Evolutionary conservation across 1,140 invertebrate genomes (phyloP).

Genomic region (Rhagoletis pomonella): DNA sequence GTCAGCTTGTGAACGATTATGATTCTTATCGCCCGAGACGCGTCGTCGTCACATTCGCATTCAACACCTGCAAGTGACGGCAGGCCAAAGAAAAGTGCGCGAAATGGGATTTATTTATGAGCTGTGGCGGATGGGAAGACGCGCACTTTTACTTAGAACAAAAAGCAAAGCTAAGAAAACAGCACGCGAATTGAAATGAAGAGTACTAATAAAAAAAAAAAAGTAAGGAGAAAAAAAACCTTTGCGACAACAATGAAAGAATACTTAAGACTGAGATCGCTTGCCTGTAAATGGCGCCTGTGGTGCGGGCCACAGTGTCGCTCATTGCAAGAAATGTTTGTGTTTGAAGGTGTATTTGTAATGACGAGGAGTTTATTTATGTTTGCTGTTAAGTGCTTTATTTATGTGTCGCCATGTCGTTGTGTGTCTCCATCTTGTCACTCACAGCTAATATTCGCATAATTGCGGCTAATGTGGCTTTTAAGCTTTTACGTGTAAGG

Average conservation of each 20-base stretch:
- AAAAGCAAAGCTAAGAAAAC: neutral
- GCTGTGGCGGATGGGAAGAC: conserved; percentile 2
- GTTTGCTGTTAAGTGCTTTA: conserved; percentile 37
- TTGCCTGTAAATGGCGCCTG: neutral
- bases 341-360: neutral
- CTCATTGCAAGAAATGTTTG: neutral
- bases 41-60: conserved; percentile 21
- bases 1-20: conserved; percentile 50
- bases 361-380: neutral
- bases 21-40: conserved; percentile 33
- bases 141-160: neutral
- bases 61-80: conserved; percentile 49
- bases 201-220: neutral
- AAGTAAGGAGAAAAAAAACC: neutral
- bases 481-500: neutral
- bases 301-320: neutral
- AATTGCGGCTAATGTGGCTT: conserved; percentile 47
- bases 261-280: neutral
- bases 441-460: conserved; percentile 19
- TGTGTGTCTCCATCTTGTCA: neutral
- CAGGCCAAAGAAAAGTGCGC: conserved; percentile 6
- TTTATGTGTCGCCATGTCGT: conserved; percentile 12
- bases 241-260: too few species aligned
- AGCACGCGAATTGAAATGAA: neutral
- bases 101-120: conserved; percentile 4